Evolutionary conservation across 2,888 invertebrate species (phyloP).

Genomic region (Rhagonycha fulva): DNA sequence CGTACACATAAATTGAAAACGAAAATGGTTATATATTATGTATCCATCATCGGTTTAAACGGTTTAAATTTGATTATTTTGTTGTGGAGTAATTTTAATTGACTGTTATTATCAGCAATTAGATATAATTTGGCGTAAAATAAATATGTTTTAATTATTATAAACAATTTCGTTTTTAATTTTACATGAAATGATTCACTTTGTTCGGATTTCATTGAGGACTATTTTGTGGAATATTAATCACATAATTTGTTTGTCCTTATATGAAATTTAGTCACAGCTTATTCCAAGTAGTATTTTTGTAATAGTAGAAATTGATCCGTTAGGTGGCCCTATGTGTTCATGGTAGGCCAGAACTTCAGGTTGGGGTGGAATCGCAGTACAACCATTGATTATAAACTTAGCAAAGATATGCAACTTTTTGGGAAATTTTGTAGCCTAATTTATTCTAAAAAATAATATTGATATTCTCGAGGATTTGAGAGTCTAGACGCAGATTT

Average conservation of each 20-base stretch:
- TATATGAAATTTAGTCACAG: background rate
- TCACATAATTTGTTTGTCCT: background rate
- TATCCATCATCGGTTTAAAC: background rate
- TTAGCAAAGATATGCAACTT: background rate
- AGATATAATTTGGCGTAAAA: background rate
- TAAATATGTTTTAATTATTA: background rate
- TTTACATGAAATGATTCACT: background rate
- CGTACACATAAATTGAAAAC: background rate
- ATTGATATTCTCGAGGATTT: background rate
- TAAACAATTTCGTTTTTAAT: background rate
- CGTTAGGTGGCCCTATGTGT: no score
- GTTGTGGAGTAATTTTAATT: background rate
- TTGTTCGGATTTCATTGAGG: background rate
- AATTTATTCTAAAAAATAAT: no score
- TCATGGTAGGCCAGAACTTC: no score
- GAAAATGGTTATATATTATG: background rate
- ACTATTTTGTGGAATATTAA: background rate
- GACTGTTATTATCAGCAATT: background rate
- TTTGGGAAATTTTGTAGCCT: no score
- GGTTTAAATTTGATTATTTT: background rate
- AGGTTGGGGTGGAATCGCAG: no score
- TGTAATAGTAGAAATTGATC: background rate
- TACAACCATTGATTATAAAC: background rate
- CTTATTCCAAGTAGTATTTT: background rate
- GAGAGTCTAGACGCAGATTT: background rate